Evolutionary conservation across 2,113 vertebrate genomes (phyloP).

Genomic region (Oryzias javanicus): DNA sequence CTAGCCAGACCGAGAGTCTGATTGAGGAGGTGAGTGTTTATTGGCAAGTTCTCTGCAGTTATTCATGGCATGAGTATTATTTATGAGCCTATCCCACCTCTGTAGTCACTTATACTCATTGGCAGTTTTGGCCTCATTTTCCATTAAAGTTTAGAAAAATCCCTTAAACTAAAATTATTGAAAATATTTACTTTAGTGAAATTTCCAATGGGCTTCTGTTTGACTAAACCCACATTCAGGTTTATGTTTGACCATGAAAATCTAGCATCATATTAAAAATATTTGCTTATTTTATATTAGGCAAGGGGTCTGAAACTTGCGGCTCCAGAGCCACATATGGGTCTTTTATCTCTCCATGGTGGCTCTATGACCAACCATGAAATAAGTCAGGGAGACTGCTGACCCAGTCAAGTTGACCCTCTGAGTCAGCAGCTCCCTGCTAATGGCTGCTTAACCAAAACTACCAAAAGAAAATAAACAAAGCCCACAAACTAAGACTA

Average conservation of each 20-base stretch:
- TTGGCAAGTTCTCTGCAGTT: conserved; percentile 19
- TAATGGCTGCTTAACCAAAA: no score
- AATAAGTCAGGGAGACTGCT: no score
- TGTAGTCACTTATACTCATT: conserved; percentile 35
- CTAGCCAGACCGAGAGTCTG: background rate
- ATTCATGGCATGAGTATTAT: conserved; percentile 26
- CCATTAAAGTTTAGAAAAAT: conserved; percentile 24
- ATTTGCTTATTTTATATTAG: no score
- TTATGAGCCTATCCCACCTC: conserved; percentile 14
- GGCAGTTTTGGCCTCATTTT: conserved; percentile 27
- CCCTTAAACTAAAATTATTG: conserved; percentile 12
- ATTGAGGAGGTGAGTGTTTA: conserved; percentile 13
- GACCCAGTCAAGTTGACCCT: no score
- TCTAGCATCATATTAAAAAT: no score
- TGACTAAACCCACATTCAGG: background rate
- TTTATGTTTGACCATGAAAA: background rate
- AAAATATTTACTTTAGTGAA: background rate
- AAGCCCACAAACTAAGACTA: no score
- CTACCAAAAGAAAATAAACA: no score
- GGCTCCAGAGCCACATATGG: no score
- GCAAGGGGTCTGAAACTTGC: no score
- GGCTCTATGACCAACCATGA: no score
- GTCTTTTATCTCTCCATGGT: no score
- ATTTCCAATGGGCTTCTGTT: background rate
- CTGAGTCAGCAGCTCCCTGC: no score